Evolutionary conservation across 2,797 vertebrate genomes (phyloP).

Genomic region (Spatula clypeata): DNA sequence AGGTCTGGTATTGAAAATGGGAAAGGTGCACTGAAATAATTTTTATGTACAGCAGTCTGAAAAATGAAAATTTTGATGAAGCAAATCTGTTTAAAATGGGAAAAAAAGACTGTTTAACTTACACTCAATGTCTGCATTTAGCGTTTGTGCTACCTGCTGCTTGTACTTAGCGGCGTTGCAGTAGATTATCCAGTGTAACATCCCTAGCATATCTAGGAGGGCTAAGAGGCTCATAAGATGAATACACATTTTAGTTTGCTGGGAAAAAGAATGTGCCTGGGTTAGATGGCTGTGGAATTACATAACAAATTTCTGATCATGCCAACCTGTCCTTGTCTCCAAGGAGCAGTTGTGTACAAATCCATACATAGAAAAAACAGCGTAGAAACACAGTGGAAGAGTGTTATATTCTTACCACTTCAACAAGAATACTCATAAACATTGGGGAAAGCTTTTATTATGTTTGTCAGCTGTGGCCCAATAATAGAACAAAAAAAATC

Average conservation of each 20-base stretch:
- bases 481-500: not conserved
- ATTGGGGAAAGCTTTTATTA: not conserved
- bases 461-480: not conserved
- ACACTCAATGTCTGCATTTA: not conserved
- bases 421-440: not conserved
- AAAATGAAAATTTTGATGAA: not conserved
- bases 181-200: not conserved
- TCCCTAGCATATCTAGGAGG: not conserved
- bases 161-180: not conserved
- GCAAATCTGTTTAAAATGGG: not conserved
- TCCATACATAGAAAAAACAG: not conserved
- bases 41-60: not conserved
- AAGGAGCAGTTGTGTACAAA: not conserved
- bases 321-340: not conserved
- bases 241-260: not conserved
- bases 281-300: constrained; percentile 13
- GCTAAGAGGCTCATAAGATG: not conserved
- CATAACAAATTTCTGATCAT: not conserved
- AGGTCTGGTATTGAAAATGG: not conserved
- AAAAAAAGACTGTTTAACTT: not conserved
- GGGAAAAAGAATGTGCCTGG: not conserved
- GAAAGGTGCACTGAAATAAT: not conserved
- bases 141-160: not conserved
- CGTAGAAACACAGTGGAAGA: not conserved
- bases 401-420: not conserved